Conservation (phyloP, 2,888 invertebrate species). For the Aleiodes alternator region DNA sequence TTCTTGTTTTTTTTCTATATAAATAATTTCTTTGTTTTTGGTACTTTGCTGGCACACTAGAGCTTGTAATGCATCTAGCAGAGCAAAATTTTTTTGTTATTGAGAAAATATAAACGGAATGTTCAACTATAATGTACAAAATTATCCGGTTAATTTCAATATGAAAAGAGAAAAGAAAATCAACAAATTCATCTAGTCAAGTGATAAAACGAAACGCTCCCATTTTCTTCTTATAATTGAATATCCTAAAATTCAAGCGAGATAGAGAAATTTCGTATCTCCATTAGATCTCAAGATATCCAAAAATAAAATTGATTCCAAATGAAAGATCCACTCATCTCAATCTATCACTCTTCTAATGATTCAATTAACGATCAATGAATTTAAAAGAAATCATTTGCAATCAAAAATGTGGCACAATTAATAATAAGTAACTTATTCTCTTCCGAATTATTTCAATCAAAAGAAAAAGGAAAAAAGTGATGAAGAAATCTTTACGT, state of each 20-base stretch:
- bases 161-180: conserved; percentile 1
- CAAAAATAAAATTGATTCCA: no score
- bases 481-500: not conserved
- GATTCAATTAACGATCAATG: no score
- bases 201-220: not conserved
- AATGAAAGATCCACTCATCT: no score
- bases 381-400: no score
- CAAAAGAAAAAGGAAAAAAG: not conserved
- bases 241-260: no score
- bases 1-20: not conserved
- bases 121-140: conserved; percentile 30
- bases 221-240: no score
- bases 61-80: conserved; percentile 11
- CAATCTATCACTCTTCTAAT: no score
- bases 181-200: not conserved
- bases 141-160: not conserved
- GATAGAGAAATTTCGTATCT: no score
- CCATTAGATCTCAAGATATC: no score
- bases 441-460: not conserved
- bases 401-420: no score
- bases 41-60: not conserved
- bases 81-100: not conserved
- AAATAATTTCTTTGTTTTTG: not conserved
- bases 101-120: conserved; percentile 29
- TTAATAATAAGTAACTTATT: no score